Evolutionary conservation across 2,797 vertebrate species (phyloP).

Genomic region (Ispidina picta): DNA sequence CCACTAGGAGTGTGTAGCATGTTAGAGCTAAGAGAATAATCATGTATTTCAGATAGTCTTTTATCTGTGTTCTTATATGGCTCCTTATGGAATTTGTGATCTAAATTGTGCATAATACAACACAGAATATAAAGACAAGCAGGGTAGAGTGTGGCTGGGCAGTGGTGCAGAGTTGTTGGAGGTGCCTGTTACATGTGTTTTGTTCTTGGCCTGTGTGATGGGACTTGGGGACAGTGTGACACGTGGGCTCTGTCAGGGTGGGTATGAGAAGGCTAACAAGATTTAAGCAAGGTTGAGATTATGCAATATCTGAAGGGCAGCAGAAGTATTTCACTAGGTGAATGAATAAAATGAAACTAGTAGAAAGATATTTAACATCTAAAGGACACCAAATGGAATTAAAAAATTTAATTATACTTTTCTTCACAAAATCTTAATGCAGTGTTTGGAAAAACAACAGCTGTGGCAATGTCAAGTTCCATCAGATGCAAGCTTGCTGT

Average conservation of each 20-base stretch:
- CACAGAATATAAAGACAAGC: neutral
- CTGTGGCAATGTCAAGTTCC: neutral
- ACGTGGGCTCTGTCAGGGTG: neutral
- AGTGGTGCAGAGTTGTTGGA: neutral
- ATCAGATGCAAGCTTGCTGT: accelerated
- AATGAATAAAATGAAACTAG: neutral
- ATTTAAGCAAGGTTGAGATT: neutral
- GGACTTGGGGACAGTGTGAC: neutral
- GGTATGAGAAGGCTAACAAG: neutral
- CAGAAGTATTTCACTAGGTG: neutral
- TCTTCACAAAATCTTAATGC: neutral
- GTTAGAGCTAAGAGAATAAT: neutral
- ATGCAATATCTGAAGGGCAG: neutral
- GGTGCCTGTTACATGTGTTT: neutral
- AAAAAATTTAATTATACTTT: neutral
- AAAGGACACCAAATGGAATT: neutral
- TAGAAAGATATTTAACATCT: neutral
- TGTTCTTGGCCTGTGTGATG: neutral
- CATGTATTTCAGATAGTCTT: neutral
- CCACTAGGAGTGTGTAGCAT: neutral
- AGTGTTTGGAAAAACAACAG: neutral
- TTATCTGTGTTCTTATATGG: neutral
- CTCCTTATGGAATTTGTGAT: neutral
- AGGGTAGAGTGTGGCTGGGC: neutral
- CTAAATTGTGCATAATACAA: neutral